phyloP scores from a whole-genome alignment of 2,113 vertebrate species.

The Oxygymnocypris stewartii region DNA sequence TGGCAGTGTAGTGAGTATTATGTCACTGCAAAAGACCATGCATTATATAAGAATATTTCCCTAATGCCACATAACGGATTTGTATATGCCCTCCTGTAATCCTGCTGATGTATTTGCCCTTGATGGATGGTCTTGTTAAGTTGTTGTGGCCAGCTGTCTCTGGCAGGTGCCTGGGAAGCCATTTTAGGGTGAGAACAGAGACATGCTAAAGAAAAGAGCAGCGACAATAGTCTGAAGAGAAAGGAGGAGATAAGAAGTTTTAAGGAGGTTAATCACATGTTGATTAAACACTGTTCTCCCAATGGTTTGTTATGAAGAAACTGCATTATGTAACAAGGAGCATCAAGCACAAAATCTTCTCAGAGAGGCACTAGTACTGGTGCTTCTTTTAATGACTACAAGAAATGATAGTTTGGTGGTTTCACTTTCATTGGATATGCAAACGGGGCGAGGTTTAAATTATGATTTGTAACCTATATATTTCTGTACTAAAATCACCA shows the following conservation, averaged over 20 bases:
- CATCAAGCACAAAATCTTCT: background rate
- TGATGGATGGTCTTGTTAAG: conserved; percentile 64
- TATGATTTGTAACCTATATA: background rate
- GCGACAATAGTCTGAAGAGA: background rate
- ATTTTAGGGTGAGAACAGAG: conserved; percentile 34
- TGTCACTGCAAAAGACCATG: conserved; percentile 55
- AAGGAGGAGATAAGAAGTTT: background rate
- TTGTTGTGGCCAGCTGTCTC: conserved; percentile 57
- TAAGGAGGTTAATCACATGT: background rate
- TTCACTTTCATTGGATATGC: background rate
- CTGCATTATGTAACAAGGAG: background rate
- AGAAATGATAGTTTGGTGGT: background rate
- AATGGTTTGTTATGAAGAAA: background rate
- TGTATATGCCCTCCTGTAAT: conserved; percentile 60
- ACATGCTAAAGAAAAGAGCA: background rate
- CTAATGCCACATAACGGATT: conserved; percentile 64
- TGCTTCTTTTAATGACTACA: background rate
- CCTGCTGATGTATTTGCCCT: conserved; percentile 59
- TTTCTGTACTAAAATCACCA: background rate
- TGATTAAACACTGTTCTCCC: background rate
- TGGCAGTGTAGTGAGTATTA: conserved; percentile 53
- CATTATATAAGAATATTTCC: conserved; percentile 62
- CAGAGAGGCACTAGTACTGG: background rate
- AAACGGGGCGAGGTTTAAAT: background rate
- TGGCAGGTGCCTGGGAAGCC: conserved; percentile 38